Evolutionary conservation across 2,797 vertebrate genomes (phyloP).

Genomic region (Limnodromus scolopaceus): DNA sequence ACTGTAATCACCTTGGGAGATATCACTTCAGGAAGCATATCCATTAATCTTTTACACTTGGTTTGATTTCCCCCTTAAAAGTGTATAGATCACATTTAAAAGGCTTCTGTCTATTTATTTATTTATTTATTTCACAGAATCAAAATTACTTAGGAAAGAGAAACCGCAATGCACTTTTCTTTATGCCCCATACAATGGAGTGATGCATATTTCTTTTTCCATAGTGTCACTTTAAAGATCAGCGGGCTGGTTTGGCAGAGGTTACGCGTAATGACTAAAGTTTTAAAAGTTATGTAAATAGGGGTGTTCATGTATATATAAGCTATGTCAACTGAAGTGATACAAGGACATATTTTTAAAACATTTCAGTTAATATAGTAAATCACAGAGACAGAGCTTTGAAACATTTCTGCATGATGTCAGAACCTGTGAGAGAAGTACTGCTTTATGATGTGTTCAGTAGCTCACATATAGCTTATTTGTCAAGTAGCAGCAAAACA

Average conservation of each 20-base stretch:
- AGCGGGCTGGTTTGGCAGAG: neutral
- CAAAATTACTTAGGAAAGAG: neutral
- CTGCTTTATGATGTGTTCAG: neutral
- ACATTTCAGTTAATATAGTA: constrained; percentile 32
- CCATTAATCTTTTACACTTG: constrained; percentile 47
- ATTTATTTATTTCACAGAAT: neutral
- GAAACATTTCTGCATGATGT: constrained; percentile 6
- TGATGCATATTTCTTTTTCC: neutral
- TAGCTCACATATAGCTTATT: neutral
- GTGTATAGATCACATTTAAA: constrained; percentile 2
- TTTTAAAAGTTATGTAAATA: constrained; percentile 51
- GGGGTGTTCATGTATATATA: constrained; percentile 2
- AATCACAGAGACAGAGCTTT: constrained; percentile 41
- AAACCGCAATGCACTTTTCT: neutral
- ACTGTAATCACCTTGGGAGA: constrained; percentile 52
- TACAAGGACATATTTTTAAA: neutral
- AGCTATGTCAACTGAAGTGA: neutral
- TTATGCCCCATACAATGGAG: neutral
- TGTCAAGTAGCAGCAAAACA: neutral
- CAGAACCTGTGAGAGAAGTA: neutral
- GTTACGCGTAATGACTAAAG: neutral
- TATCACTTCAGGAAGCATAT: constrained; percentile 32
- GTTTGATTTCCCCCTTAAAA: constrained; percentile 15
- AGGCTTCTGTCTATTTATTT: neutral
- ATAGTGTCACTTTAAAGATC: neutral